phyloP scores from a whole-genome alignment of 2,113 vertebrate species.

The Tetraodon nigroviridis region DNA sequence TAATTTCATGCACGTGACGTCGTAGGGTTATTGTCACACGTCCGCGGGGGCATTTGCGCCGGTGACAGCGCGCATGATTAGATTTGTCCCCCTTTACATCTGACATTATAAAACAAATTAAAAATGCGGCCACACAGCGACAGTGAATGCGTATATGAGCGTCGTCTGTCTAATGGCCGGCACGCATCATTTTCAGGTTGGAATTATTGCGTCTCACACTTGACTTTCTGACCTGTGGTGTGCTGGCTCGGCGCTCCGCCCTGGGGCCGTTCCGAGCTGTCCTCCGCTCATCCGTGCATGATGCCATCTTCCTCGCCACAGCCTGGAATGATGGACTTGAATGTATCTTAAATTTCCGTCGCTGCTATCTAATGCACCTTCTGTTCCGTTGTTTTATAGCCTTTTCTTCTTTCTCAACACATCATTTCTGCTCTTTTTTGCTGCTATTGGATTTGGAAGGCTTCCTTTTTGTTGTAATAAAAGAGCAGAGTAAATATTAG shows the following conservation, averaged over 20 bases:
- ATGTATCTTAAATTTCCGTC: too few relatives aligned
- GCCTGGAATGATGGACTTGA: background rate
- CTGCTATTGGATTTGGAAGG: background rate
- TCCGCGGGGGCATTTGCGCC: background rate
- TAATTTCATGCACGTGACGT: too few relatives aligned
- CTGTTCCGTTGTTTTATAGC: background rate
- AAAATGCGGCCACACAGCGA: background rate
- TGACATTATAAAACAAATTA: background rate
- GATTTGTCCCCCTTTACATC: background rate
- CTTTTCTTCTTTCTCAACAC: background rate
- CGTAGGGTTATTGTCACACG: background rate
- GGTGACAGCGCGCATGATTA: background rate
- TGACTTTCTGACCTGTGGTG: constrained; percentile 16
- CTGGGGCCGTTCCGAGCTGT: constrained; percentile 1
- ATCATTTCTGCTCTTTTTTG: background rate
- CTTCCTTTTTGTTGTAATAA: constrained; percentile 18
- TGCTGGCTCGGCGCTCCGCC: constrained; percentile 8
- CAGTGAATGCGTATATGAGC: constrained; percentile 10
- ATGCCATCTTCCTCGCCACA: constrained; percentile 6
- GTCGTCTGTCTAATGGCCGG: background rate
- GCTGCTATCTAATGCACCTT: too few relatives aligned
- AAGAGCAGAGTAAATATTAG: constrained; percentile 26
- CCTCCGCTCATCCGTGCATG: background rate
- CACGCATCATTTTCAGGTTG: constrained; percentile 2
- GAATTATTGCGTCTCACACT: constrained; percentile 5